Evolutionary conservation across 2,797 vertebrate genomes (phyloP), one percentile per base, ranked within the genome.

Genomic region (Oreochromis grahami): DNA sequence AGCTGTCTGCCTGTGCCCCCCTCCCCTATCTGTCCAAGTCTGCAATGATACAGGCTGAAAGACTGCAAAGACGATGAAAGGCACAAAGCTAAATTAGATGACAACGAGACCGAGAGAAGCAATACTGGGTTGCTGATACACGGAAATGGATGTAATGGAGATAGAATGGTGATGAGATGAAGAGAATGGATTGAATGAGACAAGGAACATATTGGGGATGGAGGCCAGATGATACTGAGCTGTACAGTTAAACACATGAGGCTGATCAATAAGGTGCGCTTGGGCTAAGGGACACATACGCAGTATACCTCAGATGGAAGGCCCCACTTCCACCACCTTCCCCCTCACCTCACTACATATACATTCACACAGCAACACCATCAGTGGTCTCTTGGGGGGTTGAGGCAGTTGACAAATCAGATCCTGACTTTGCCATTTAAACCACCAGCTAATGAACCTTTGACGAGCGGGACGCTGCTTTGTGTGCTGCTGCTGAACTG

Each of bases 221-320:
- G 83, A 86, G 84, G 79, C 72, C 65, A 86, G 80, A 85, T 86
- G 80, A 86, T 80, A 79, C 91, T 79, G 86, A 84, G 77, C 77
- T 74, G 84, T 89, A 76, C 88, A 83, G 90, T 91, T 89, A 84
- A 91, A 92, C 86, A 92, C 56, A 84, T 68, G 82, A 85, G 80
- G 43, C 85, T 79, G 80, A 90, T 92, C 87, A 93, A 91, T 94
- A 91, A 86, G 56, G 76, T 70, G 45, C 8, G 51, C 56, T 52
- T 0, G 36, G 76, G 83, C 78, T n/a, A 8, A 81, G 83, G 83
- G 86, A 86, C 58, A 81, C 34, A 48, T 80, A 76, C 80, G 14
- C 63, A 3, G 15, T 15, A 43, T 1, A 43, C 63, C 48, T 68
- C 77, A 55, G 65, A 86, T 76, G 17, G 84, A 76, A 13, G 81